Conservation (phyloP, 2,888 invertebrate species). For the Automeris io region DNA sequence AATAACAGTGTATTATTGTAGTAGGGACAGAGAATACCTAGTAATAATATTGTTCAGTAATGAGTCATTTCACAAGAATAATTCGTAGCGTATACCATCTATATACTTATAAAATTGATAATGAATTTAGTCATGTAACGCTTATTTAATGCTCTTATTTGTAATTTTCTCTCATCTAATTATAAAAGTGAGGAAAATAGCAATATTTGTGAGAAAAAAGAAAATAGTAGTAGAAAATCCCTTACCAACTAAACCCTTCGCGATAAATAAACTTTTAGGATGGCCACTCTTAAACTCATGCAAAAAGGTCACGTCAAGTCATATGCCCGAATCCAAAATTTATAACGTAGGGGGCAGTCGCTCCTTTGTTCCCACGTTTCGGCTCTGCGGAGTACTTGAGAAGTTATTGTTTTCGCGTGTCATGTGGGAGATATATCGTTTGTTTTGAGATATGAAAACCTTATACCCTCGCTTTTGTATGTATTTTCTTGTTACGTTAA, state of each 20-base stretch:
- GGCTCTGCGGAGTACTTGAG: constrained; percentile 29
- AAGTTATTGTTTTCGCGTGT: constrained; percentile 61
- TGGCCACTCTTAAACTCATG: constrained; percentile 7
- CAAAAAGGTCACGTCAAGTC: constrained; percentile 36
- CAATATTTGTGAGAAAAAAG: not conserved
- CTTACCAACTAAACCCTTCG: not conserved
- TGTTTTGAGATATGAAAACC: constrained; percentile 37
- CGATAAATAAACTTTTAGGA: constrained; percentile 6
- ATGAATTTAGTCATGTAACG: not conserved
- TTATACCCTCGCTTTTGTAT: constrained; percentile 8
- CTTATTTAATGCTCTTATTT: too few species aligned
- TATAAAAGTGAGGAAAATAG: not conserved
- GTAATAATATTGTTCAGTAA: too few species aligned
- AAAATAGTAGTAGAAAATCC: not conserved
- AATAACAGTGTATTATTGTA: too few species aligned
- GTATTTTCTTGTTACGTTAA: constrained; percentile 7
- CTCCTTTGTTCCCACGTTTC: constrained; percentile 42
- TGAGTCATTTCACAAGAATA: not conserved
- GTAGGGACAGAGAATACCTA: too few species aligned
- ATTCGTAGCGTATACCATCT: not conserved
- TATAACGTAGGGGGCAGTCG: constrained; percentile 30
- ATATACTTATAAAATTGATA: not conserved
- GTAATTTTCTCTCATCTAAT: too few species aligned
- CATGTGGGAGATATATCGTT: constrained; percentile 49
- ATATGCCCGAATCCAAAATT: constrained; percentile 40